Conservation (phyloP, 2,888 invertebrate genomes). For the Drosophila yooni region DNA sequence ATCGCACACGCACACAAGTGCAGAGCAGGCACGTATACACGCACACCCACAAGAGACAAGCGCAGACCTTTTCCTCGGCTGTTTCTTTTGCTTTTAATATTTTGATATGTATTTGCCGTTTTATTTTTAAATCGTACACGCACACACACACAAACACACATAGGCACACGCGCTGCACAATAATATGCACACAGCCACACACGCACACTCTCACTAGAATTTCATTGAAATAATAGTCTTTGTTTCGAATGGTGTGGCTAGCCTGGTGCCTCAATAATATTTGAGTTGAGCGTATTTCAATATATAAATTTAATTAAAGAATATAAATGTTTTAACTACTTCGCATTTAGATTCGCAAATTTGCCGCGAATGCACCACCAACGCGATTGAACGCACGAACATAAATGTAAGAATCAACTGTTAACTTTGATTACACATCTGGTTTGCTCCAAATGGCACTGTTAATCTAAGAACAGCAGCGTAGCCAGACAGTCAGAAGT, state of each 20-base stretch:
- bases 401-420: conserved; percentile 37
- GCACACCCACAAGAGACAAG: conserved; percentile 19
- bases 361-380: conserved; percentile 42
- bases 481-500: conserved; percentile 40
- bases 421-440: conserved; percentile 14
- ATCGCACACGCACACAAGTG: conserved; percentile 26
- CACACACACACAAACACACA: conserved; percentile 23
- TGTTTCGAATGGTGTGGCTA: not conserved
- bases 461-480: conserved; percentile 13
- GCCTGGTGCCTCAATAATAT: conserved; percentile 12
- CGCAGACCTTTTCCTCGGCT: conserved; percentile 36
- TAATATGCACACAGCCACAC: conserved; percentile 5
- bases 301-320: conserved; percentile 5
- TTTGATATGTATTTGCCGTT: conserved; percentile 76
- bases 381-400: conserved; percentile 48
- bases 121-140: conserved; percentile 78
- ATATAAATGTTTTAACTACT: conserved; percentile 7
- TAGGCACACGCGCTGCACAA: conserved; percentile 22
- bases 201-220: conserved; percentile 32
- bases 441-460: conserved; percentile 53
- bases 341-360: conserved; percentile 10
- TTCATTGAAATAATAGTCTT: conserved; percentile 14
- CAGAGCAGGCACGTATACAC: conserved; percentile 20
- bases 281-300: conserved; percentile 9
- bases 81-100: conserved; percentile 65